Conservation (phyloP, 1,140 invertebrate genomes). For the Sminthurinus signatus region DNA sequence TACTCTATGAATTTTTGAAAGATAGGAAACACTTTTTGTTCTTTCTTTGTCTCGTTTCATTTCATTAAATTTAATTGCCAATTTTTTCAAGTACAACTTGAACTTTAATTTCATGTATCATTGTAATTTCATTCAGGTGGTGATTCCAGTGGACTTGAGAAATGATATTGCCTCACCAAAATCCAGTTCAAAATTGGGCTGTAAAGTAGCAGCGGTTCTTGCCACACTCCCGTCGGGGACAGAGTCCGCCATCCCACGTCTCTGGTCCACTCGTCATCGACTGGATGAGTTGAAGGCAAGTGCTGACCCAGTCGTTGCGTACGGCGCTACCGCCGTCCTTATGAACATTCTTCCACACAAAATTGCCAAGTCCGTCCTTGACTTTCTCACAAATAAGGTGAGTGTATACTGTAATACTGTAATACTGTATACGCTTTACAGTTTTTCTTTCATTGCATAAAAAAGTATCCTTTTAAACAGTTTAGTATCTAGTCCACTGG, state of each 20-base stretch:
- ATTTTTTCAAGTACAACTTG: not conserved
- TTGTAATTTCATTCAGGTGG: conserved; percentile 45
- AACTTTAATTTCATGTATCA: not conserved
- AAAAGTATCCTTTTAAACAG: too few relatives aligned
- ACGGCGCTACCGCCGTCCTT: conserved; percentile 48
- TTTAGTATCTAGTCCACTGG: too few relatives aligned
- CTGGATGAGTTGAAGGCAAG: conserved; percentile 52
- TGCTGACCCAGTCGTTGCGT: conserved; percentile 52
- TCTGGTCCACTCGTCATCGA: conserved; percentile 52
- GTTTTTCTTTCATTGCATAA: too few relatives aligned
- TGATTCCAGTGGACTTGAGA: conserved; percentile 50
- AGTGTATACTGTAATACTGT: conserved; percentile 4
- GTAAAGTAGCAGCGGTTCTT: conserved; percentile 48
- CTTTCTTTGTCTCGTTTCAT: too few relatives aligned
- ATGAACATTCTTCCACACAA: conserved; percentile 40
- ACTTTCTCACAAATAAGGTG: conserved; percentile 38
- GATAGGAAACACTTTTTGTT: too few relatives aligned
- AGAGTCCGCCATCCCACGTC: conserved; percentile 55
- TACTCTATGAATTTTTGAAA: too few relatives aligned
- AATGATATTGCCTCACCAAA: conserved; percentile 43
- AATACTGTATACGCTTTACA: not conserved
- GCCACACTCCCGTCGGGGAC: conserved; percentile 50
- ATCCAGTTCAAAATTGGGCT: conserved; percentile 44
- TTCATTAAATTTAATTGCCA: too few relatives aligned
- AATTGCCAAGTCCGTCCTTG: conserved; percentile 27